phyloP scores from a whole-genome alignment of 2,888 invertebrate species.

The Stenurella melanura region DNA sequence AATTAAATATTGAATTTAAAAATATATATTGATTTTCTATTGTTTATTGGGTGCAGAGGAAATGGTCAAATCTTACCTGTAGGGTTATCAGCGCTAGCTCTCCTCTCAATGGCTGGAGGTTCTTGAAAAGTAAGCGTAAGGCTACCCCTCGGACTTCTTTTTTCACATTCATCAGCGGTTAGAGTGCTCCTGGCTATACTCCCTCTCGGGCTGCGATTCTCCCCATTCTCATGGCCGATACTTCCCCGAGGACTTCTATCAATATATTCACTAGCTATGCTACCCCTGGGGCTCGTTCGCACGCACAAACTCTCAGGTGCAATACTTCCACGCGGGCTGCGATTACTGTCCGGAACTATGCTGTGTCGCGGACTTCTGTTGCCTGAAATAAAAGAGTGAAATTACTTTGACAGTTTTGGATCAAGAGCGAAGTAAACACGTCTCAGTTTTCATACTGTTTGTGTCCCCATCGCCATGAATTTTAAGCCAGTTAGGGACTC shows the following conservation, averaged over 20 bases:
- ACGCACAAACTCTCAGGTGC: conserved; percentile 75
- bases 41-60: neutral
- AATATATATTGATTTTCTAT: too few species aligned
- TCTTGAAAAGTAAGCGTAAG: conserved; percentile 79
- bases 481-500: neutral
- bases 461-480: neutral
- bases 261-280: conserved; percentile 71
- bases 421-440: neutral
- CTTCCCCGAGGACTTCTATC: conserved; percentile 77
- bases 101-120: conserved; percentile 76
- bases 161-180: conserved; percentile 70
- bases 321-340: conserved; percentile 75
- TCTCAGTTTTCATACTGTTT: neutral
- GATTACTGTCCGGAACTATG: conserved; percentile 75
- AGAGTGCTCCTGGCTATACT: conserved; percentile 77
- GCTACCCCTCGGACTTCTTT: conserved; percentile 77
- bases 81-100: conserved; percentile 78
- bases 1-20: neutral
- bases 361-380: conserved; percentile 79
- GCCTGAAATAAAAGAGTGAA: conserved; percentile 10
- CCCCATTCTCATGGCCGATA: conserved; percentile 75
- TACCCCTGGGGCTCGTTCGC: conserved; percentile 78
- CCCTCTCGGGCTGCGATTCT: conserved; percentile 78
- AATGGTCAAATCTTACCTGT: conserved; percentile 70
- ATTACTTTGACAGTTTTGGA: neutral